Evolutionary conservation across 2,888 invertebrate species (phyloP), one percentile per base, ranked within the genome.

Genomic region (Melieria picta): DNA sequence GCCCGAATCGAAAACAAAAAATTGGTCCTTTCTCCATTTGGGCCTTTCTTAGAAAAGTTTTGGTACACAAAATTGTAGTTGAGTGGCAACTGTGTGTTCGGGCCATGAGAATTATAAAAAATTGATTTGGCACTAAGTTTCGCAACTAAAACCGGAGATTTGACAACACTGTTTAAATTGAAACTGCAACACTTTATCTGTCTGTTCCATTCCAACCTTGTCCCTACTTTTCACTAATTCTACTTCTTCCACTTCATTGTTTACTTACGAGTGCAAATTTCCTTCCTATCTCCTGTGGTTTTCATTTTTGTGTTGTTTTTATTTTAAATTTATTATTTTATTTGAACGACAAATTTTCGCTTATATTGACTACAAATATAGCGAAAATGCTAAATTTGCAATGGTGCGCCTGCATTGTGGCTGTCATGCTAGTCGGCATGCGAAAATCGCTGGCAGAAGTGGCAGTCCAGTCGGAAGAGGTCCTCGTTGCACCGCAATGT

Each of bases 311-410:
- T 72, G 52, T 58, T 72, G 65, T 79, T 79, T 76, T 79, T 73
- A 69, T 55, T 77, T 76, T 63, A 70, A 72, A 52, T 62, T 69
- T 61, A 52, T 64, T 57, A 48, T 67, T 72, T 72, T 67, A 72
- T 73, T 72, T 69, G 13, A 67, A 61, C 71, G 80, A 83, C 82
- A 79, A 84, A 57, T 78, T 81, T 79, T 77, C 75, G 74, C 57
- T 55, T 47, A 13, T 56, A 47, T 63, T 69, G 42, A 4, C 7
- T 13, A 47, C n/a, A 52, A 69, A 58, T 70, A 70, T 30, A 58
- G n/a, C 58, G 60, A 43, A 70, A 65, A 70, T 70, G 69, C 42
- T 50, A 65, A 63, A 57, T 52, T 52, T 52, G 11, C 11, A 11
- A 7, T 5, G n/a, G 10, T 13, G 11, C 52, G 13, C 52, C 11